Conservation (phyloP, 2,888 invertebrate species). For the Cerastis leucographa region DNA sequence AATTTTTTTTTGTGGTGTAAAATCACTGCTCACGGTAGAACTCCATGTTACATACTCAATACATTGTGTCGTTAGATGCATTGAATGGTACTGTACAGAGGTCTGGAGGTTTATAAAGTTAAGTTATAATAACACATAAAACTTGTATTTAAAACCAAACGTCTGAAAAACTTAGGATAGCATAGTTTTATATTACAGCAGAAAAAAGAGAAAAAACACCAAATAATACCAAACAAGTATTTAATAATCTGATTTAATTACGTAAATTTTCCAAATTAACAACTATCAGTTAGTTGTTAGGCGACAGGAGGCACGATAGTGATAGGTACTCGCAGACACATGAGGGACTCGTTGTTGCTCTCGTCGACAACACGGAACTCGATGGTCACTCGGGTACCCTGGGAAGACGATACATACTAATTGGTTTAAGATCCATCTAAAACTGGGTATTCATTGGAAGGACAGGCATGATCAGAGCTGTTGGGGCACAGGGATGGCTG, state of each 20-base stretch:
- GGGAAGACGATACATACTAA: background rate
- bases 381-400: constrained; percentile 66
- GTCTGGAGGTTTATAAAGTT: too few relatives aligned
- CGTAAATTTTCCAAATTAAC: background rate
- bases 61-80: too few relatives aligned
- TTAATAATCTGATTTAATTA: background rate
- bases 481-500: too few relatives aligned
- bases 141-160: too few relatives aligned
- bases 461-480: background rate
- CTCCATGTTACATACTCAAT: too few relatives aligned
- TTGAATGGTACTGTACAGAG: too few relatives aligned
- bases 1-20: background rate
- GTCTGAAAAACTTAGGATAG: too few relatives aligned
- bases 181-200: too few relatives aligned
- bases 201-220: background rate
- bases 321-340: constrained; percentile 28
- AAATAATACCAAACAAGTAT: background rate
- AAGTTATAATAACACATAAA: too few relatives aligned
- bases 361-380: constrained; percentile 73
- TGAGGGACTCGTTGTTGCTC: constrained; percentile 9
- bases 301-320: background rate
- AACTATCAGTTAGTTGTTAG: background rate
- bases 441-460: background rate
- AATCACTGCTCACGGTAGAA: too few relatives aligned
- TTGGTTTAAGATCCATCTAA: background rate